Base-by-base conservation (phyloP, 37 sponge, comb jelly and placozoan genomes). In the Theonella swinhoei region DNA sequence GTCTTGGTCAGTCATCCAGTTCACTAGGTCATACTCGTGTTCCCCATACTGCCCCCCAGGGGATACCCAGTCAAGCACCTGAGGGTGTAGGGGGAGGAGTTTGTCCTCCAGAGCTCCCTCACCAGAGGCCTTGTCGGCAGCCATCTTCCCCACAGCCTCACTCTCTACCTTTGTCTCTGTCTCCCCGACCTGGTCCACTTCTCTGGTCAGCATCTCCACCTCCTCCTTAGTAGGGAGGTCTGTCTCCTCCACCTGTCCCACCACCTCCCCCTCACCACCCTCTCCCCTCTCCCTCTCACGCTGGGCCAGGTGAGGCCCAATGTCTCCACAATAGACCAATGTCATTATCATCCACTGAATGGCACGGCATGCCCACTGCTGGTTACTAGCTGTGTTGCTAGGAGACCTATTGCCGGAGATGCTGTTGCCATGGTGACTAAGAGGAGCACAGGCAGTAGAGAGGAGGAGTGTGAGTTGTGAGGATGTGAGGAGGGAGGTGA, bases 391-490 rank as follows among this genome's bases (percentile, higher is more conserved):
- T 17, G 7, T 14, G 54, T 47, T 47, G 54, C 54, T 47, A 47
- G 54, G 54, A 14, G 54, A 7, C 11, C 11, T 7, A 14, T 47
- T 47, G 54, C 11, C 54, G 76, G 24, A 23, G 20, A 7, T 14
- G 42, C 39, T 8, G 73, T 36, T 11, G 39, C 4, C 37, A 72
- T 9, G 9, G 40, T 9, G 37, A 75, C 3, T 8, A 58, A 23
- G 60, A 22, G 29, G 26, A n/a, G 26, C 8, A 42, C 47, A 24
- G 14, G 76, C 43, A 28, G 76, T 26, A 24, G 31, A 24, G 31
- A 75, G 40, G 26, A 43, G 59, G 7, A 23, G 47, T 23, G 40
- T 22, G 43, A 75, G 54, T 75, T 75, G 76, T n/a, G 73, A 72
- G 38, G 14, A 38, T 38, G 73, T 33, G 41, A 37, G 38, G 36